Conservation (phyloP, 92 coral and sea anemone genomes). For the Phenganax marumi region DNA sequence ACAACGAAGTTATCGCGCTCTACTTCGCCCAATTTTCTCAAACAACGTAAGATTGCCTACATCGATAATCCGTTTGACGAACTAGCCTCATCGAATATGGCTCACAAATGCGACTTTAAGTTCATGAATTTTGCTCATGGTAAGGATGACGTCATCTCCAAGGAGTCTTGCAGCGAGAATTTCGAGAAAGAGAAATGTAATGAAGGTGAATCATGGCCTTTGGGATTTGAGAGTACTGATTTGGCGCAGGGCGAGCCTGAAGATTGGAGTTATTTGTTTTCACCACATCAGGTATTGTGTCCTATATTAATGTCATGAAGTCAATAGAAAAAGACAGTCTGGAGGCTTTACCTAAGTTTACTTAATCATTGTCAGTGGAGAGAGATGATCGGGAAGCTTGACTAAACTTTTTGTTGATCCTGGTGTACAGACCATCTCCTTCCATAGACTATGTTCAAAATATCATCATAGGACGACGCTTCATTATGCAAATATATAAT, state of each 20-base stretch:
- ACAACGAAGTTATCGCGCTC: background rate
- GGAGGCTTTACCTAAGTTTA: too few species aligned
- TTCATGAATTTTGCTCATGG: slow-evolving; percentile 18
- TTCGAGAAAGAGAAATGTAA: background rate
- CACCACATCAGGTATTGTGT: slow-evolving; percentile 25
- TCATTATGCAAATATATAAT: too few species aligned
- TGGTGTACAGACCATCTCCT: too few species aligned
- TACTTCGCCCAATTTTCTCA: slow-evolving; percentile 20
- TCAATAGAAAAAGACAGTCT: too few species aligned
- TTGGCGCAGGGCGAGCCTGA: background rate
- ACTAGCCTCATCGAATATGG: slow-evolving; percentile 19
- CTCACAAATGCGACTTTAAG: slow-evolving; percentile 27
- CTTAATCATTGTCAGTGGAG: too few species aligned
- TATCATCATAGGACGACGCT: too few species aligned
- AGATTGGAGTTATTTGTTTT: slow-evolving; percentile 31
- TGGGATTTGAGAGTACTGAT: background rate
- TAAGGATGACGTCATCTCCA: background rate
- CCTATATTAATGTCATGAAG: background rate
- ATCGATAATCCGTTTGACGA: slow-evolving; percentile 40
- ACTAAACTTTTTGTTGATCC: too few species aligned
- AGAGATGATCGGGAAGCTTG: too few species aligned
- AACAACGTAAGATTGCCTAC: slow-evolving; percentile 29
- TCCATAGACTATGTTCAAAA: too few species aligned
- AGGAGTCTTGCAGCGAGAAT: background rate
- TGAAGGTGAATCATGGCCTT: background rate